Evolutionary conservation across 2,113 vertebrate species (phyloP), one percentile per base, ranked within the genome.

Genomic region (Dasyornis broadbenti): DNA sequence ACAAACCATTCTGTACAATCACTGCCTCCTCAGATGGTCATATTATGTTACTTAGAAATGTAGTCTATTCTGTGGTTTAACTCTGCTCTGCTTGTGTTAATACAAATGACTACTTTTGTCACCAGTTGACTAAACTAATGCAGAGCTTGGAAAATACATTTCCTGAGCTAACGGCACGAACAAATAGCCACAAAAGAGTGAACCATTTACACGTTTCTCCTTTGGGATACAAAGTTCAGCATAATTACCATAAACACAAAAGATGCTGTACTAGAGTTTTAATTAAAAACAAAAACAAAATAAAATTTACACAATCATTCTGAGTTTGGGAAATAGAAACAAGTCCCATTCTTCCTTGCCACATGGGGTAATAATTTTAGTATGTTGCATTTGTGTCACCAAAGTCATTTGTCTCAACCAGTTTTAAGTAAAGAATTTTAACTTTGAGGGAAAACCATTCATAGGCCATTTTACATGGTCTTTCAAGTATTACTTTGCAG

Each of bases 211-310:
- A 92, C 66, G 2, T 87, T 92, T 85, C 53, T 95, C 91, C 93
- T 87, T 91, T 96, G 94, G 93, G 96, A 95, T 89, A 59, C 53
- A 39, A 95, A 91, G 35, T 89, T 86, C 69, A 84, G 23, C 61
- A 61, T 79, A 84, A 95, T 95, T 91, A 92, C 89, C 82, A 54
- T 63, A 88, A 94, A 80, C 54, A 91, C 94, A 90, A 92, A 92
- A 94, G 91, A 87, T 76, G 28, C 23, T 87, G 78, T 76, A 70
- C 73, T 76, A 59, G 33, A 70, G 14, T 72, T 95, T 82, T 88
- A 96, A 94, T 97, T 92, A 85, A 92, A 94, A 91, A 66, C 94
- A 96, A 96, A 96, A 96, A 17, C 87, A 91, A 90, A 85, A 75
- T 56, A 79, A 85, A 96, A 88, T n/a, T 60, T 20, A 47, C 52